These are phyloP conservation scores for Alitta virens DNA, from an alignment of 2,888 invertebrate species.

Conservation along the genomic window DNA sequence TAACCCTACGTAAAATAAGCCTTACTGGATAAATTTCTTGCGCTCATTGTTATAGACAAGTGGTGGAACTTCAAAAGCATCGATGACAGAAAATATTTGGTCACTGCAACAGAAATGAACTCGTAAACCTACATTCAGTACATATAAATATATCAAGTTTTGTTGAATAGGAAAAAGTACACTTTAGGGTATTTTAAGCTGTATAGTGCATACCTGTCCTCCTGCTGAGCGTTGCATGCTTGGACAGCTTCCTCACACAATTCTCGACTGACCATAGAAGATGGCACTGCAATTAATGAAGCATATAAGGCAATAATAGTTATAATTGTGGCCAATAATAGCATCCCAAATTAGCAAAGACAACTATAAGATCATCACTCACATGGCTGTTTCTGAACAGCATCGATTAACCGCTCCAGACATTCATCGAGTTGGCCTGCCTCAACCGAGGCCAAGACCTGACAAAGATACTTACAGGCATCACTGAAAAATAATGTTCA, in stretches of 20 bases:
- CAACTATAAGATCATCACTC: constrained; percentile 47
- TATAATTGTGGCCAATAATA: not conserved
- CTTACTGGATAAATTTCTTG: constrained; percentile 70
- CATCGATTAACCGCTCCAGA: constrained; percentile 74
- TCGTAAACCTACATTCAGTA: not conserved
- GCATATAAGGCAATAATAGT: not conserved
- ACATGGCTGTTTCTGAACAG: constrained; percentile 76
- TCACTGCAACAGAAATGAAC: constrained; percentile 36
- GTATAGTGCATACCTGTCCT: constrained; percentile 34
- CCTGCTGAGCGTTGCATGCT: constrained; percentile 59
- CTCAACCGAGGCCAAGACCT: constrained; percentile 67
- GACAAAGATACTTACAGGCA: constrained; percentile 71
- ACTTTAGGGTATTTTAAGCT: not conserved
- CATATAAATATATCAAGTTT: not conserved
- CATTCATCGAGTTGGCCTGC: constrained; percentile 67
- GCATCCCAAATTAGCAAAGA: not conserved
- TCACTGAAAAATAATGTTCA: constrained; percentile 61
- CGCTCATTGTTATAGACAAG: constrained; percentile 72
- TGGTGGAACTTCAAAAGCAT: constrained; percentile 79
- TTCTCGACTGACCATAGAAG: constrained; percentile 71
- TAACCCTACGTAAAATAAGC: constrained; percentile 27
- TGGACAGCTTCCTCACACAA: constrained; percentile 74
- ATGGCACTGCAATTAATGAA: constrained; percentile 22
- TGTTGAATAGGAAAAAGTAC: no score
- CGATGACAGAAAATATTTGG: constrained; percentile 64